These are phyloP conservation scores for Fragum whitleyi DNA, from an alignment of 2,888 invertebrate species.

Conservation along the genomic window DNA sequence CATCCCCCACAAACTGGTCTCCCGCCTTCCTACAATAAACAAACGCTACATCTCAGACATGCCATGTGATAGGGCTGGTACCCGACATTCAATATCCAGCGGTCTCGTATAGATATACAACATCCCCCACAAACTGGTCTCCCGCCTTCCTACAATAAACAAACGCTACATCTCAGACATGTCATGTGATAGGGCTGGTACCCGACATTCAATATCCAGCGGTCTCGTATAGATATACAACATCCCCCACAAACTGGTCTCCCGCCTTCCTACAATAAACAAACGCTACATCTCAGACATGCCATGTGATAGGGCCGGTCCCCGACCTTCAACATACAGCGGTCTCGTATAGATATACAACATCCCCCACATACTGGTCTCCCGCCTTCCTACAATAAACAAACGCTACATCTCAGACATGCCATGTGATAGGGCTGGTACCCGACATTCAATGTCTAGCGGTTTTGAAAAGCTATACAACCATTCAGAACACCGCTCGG, in stretches of 20 bases:
- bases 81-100: slow-evolving; percentile 85
- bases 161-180: slow-evolving; percentile 93
- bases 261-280: slow-evolving; percentile 87
- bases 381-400: slow-evolving; percentile 17
- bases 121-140: slow-evolving; percentile 90
- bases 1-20: slow-evolving; percentile 90
- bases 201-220: slow-evolving; percentile 93
- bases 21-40: slow-evolving; percentile 81
- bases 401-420: slow-evolving; percentile 91
- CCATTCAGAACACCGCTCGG: too few species aligned
- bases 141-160: slow-evolving; percentile 18
- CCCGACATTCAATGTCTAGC: slow-evolving; percentile 85
- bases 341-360: slow-evolving; percentile 93
- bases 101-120: slow-evolving; percentile 93
- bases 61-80: slow-evolving; percentile 92
- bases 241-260: slow-evolving; percentile 90
- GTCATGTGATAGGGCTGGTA: slow-evolving; percentile 96
- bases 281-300: slow-evolving; percentile 96
- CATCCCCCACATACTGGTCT: slow-evolving; percentile 90
- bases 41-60: slow-evolving; percentile 96
- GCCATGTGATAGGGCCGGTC: slow-evolving; percentile 96
- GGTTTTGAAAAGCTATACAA: slow-evolving; percentile 93
- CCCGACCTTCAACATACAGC: slow-evolving; percentile 93
- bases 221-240: slow-evolving; percentile 93
- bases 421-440: slow-evolving; percentile 92